These are phyloP conservation scores for Eospalax fontanierii DNA, from an alignment of 2,797 vertebrate species.

Conservation along the genomic window DNA sequence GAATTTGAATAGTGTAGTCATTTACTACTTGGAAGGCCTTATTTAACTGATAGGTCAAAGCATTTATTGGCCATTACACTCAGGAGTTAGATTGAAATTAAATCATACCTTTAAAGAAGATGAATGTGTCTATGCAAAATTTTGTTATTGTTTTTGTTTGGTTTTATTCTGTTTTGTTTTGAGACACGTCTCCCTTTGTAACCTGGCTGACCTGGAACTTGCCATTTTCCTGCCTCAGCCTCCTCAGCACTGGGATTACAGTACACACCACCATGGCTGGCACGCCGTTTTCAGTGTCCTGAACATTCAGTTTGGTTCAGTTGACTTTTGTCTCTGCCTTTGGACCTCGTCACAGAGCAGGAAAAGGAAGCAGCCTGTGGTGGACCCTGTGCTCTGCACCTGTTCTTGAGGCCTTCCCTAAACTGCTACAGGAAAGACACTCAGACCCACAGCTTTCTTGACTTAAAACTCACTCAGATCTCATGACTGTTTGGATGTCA, in stretches of 20 bases:
- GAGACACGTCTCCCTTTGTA: background rate
- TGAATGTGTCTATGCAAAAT: background rate
- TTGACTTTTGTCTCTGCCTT: background rate
- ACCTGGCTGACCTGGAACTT: too few species aligned
- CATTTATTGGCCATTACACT: constrained; percentile 7
- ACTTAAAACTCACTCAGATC: constrained; percentile 10
- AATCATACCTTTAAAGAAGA: background rate
- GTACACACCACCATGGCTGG: background rate
- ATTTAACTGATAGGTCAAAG: background rate
- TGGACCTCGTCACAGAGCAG: too few species aligned
- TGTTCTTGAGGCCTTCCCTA: constrained; percentile 1
- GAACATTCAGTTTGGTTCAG: background rate
- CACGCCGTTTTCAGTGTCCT: background rate
- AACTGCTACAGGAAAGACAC: background rate
- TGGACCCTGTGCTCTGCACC: background rate
- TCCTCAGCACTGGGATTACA: background rate
- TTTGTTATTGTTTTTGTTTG: background rate
- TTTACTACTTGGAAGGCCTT: background rate
- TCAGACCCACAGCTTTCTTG: background rate
- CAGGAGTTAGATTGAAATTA: constrained; percentile 56
- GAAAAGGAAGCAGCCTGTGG: background rate
- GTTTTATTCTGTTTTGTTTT: background rate
- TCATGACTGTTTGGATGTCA: background rate
- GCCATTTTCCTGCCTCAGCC: background rate
- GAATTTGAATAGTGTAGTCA: constrained; percentile 49